Conservation (phyloP, 2,113 vertebrate species). For the Dryoscopus gambensis region DNA sequence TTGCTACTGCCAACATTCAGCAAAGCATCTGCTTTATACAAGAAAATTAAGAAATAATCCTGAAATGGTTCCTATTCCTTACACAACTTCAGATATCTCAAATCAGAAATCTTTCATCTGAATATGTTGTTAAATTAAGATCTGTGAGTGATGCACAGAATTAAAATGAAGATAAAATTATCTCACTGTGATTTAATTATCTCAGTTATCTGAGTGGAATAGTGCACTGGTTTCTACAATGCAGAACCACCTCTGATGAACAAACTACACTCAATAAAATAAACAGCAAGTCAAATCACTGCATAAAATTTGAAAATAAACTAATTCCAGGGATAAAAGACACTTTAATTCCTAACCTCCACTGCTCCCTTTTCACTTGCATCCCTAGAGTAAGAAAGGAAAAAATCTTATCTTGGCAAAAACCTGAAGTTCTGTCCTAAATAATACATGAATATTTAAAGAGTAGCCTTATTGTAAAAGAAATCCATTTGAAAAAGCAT, state of each 20-base stretch:
- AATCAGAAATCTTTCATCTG: neutral
- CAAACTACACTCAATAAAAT: neutral
- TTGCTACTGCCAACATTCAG: neutral
- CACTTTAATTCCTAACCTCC: neutral
- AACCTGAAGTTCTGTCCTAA: neutral
- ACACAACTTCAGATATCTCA: neutral
- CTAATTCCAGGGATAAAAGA: neutral
- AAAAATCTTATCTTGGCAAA: neutral
- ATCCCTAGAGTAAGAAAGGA: neutral
- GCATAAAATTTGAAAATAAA: slow-evolving; percentile 1
- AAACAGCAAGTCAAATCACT: neutral
- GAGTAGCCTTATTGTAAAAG: neutral
- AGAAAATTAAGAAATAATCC: neutral
- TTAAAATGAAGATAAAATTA: slow-evolving; percentile 33
- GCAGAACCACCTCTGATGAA: neutral
- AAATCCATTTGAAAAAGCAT: neutral
- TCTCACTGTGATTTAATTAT: slow-evolving; percentile 28
- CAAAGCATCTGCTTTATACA: neutral
- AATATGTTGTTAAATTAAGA: neutral
- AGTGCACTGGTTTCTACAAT: neutral
- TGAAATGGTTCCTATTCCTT: neutral
- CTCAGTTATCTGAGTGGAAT: neutral
- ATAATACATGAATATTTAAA: neutral
- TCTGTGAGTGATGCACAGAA: neutral
- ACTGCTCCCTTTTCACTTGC: neutral